Evolutionary conservation across 2,113 vertebrate species (phyloP), one percentile per base, ranked within the genome.

Genomic region (Panthera uncia): DNA sequence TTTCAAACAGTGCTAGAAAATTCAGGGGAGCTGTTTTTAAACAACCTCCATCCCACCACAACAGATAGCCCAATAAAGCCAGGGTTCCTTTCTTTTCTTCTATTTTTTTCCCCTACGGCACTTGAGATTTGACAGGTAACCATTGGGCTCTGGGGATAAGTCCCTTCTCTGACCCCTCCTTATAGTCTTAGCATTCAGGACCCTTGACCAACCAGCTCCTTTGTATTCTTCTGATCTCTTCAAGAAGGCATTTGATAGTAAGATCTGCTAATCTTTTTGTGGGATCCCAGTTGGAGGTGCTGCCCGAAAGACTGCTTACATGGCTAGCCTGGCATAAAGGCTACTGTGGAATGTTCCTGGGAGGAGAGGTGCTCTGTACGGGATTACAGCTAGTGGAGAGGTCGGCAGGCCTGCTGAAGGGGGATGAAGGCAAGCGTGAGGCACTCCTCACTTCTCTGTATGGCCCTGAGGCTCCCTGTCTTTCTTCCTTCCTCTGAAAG

Each of bases 381-480:
- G 4, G 11, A 6, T 31, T 10, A 38, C 0, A 19, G 27, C 33
- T 8, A 38, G 78, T 1, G 1, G 55, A 48, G 23, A 29, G 1
- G 31, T 50, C 41, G 55, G 55, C 57, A 4, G 61, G 36, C 79
- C 7, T 9, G 14, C 48, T 2, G 2, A 31, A 23, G n/a, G 19
- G 88, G 31, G 95, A 2, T 4, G 23, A n/a, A 83, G 50, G 12
- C 10, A 0, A 4, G 2, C 0, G 0, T 52, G 57, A 84, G 52
- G 50, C 27, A 12, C 61, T 45, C 61, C 76, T 80, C 14, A 5
- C 9, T 18, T 50, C 90, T 93, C 25, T 11, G 16, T 33, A 1
- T 1, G 19, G 15, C 38, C n/a, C 13, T 33, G 2, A 0, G 0
- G 33, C 33, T 29, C 4, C 7, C 38, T 73, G 76, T 48, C 69